These are phyloP conservation scores for Zygaena filipendulae DNA, from an alignment of 2,888 invertebrate genomes.

Conservation along the genomic window DNA sequence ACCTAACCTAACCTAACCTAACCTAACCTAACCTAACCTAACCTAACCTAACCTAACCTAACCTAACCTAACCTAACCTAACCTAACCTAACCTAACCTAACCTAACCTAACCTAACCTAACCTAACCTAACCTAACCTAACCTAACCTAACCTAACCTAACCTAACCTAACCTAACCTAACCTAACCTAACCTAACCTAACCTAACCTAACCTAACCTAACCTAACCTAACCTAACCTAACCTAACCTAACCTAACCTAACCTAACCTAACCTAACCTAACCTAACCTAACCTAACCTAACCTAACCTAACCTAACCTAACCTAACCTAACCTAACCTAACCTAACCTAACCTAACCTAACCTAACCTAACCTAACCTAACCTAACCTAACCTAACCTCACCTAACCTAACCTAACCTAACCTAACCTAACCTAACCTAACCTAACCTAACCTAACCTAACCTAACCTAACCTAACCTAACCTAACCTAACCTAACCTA, in stretches of 20 bases:
- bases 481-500: too few species aligned
- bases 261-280: slow-evolving; percentile 13
- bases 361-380: slow-evolving; percentile 14
- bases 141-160: slow-evolving; percentile 10
- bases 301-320: slow-evolving; percentile 14
- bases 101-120: slow-evolving; percentile 11
- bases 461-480: too few species aligned
- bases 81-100: slow-evolving; percentile 16
- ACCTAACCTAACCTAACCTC: slow-evolving; percentile 6
- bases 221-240: slow-evolving; percentile 15
- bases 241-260: slow-evolving; percentile 14
- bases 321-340: slow-evolving; percentile 12
- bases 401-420: too few species aligned
- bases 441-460: too few species aligned
- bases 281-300: slow-evolving; percentile 14
- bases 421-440: too few species aligned
- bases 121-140: slow-evolving; percentile 6
- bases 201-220: slow-evolving; percentile 15
- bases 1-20: slow-evolving; percentile 15
- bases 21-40: slow-evolving; percentile 15
- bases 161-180: slow-evolving; percentile 11
- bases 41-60: slow-evolving; percentile 16
- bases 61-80: slow-evolving; percentile 16
- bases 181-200: slow-evolving; percentile 14
- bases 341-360: slow-evolving; percentile 14